Evolutionary conservation across 2,797 vertebrate genomes (phyloP).

Genomic region (Remorina albescens): DNA sequence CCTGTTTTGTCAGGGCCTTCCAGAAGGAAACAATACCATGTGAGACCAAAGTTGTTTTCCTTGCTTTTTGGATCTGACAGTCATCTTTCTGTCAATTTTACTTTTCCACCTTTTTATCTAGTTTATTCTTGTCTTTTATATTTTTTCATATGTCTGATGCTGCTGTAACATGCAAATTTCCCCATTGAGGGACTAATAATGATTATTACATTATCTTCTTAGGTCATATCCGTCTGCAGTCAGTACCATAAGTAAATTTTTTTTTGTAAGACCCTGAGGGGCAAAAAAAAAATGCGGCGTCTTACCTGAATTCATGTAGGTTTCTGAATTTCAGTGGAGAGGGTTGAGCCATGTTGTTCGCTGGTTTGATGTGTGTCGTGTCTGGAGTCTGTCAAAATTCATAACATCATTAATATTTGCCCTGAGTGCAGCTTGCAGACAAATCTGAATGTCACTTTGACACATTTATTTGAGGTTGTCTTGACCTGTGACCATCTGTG

Average conservation of each 20-base stretch:
- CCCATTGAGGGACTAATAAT: too few species aligned
- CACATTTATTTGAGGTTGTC: slow-evolving; percentile 34
- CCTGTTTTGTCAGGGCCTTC: slow-evolving; percentile 60
- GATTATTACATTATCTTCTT: too few species aligned
- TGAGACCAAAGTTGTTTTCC: slow-evolving; percentile 38
- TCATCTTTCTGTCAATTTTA: too few species aligned
- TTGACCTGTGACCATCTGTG: slow-evolving; percentile 54
- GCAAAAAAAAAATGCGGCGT: too few species aligned
- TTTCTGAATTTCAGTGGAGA: not conserved
- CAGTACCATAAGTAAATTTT: too few species aligned
- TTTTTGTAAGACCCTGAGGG: too few species aligned
- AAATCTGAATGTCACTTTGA: slow-evolving; percentile 32
- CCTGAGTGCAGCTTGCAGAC: slow-evolving; percentile 16
- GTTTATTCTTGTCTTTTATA: too few species aligned
- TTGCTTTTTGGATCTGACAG: slow-evolving; percentile 15
- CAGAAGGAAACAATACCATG: slow-evolving; percentile 59
- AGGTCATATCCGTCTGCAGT: not conserved
- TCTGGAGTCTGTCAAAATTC: slow-evolving; percentile 1
- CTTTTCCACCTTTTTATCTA: too few species aligned
- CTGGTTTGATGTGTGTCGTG: not conserved
- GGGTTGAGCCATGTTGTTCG: not conserved
- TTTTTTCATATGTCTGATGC: too few species aligned
- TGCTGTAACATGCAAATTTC: too few species aligned
- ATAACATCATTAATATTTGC: slow-evolving; percentile 17
- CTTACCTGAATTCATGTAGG: not conserved